Conservation (phyloP, 2,113 vertebrate species). For the Terrapene triunguis region DNA sequence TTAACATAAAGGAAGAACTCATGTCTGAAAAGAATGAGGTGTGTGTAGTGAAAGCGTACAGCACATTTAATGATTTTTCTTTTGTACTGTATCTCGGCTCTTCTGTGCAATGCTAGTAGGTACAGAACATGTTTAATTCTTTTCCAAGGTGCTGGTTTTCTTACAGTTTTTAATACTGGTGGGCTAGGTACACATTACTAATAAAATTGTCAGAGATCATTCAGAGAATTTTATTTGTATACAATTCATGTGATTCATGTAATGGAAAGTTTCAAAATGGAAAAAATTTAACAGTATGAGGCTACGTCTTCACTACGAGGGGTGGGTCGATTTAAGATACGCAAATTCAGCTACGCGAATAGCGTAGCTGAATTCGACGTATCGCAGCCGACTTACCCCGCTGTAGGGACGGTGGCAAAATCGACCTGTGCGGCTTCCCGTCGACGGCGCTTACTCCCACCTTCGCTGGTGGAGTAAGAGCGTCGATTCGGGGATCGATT, state of each 20-base stretch:
- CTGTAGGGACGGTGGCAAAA: no score
- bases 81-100: not conserved
- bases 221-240: not conserved
- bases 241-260: not conserved
- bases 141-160: not conserved
- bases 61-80: not conserved
- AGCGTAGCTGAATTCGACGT: no score
- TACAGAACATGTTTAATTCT: not conserved
- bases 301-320: no score
- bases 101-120: not conserved
- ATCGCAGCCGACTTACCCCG: no score
- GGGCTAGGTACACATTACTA: not conserved
- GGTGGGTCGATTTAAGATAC: no score
- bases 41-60: not conserved
- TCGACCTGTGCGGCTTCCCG: no score
- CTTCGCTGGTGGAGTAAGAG: no score
- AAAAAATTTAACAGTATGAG: not conserved
- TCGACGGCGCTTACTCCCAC: no score
- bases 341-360: no score
- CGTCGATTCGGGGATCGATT: no score
- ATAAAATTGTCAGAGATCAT: not conserved
- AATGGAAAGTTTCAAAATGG: not conserved
- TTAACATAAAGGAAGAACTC: not conserved
- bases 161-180: not conserved
- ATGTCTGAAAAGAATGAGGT: not conserved